A percentile compares a stretch with the other conserved stretches of the same genome.
phyloP scores from a whole-genome alignment of 2,888 invertebrate genomes.

The Blomia tropicalis region DNA sequence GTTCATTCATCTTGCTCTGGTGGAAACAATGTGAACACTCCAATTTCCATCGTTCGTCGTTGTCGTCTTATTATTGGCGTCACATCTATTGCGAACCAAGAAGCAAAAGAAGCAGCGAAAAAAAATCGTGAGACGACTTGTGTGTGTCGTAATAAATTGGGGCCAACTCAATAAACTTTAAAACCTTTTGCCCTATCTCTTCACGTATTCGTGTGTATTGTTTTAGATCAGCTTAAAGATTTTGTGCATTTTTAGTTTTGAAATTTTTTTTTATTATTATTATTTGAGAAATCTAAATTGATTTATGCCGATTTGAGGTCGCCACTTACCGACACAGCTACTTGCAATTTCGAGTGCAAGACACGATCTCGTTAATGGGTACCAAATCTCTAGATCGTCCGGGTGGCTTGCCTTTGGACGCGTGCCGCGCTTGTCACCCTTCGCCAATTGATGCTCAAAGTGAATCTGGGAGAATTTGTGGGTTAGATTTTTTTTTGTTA shows the following conservation, averaged over 20 bases:
- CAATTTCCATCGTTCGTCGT: no score
- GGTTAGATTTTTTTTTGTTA: no score
- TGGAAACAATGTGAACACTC: no score
- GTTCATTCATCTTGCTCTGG: background rate
- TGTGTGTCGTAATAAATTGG: background rate
- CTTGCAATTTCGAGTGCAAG: background rate
- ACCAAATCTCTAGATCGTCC: background rate
- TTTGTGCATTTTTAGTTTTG: slow-evolving; percentile 13
- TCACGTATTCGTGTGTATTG: no score
- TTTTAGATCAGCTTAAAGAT: slow-evolving; percentile 7
- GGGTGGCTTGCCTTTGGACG: background rate
- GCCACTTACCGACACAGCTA: background rate
- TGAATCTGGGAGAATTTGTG: no score
- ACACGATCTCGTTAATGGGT: background rate
- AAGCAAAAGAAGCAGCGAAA: no score
- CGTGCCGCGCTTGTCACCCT: background rate
- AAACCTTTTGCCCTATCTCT: background rate
- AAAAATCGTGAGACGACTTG: no score
- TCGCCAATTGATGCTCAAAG: no score
- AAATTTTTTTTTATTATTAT: no score
- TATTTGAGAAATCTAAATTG: no score
- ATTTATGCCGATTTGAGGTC: slow-evolving; percentile 5
- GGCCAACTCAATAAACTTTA: background rate
- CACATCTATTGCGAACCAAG: background rate
- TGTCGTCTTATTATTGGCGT: background rate